Evolutionary conservation across 2,797 vertebrate species (phyloP).

Genomic region (Chelon auratus): DNA sequence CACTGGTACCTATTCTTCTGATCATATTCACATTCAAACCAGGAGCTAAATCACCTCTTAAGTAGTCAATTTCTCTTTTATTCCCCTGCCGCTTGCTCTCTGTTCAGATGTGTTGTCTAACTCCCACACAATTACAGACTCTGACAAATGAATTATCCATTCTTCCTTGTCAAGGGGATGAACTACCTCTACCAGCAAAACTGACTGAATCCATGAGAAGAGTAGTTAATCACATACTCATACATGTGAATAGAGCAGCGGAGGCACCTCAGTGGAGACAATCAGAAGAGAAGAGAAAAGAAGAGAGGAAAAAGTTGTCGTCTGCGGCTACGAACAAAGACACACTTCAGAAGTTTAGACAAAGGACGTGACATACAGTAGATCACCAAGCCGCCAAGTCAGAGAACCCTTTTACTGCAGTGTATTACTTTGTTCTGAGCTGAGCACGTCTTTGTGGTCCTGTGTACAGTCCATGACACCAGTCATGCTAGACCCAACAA

Average conservation of each 20-base stretch:
- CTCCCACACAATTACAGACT: constrained; percentile 44
- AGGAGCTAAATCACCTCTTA: constrained; percentile 56
- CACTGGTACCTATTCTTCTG: constrained; percentile 50
- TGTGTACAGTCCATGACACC: constrained; percentile 51
- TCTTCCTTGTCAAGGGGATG: constrained; percentile 62
- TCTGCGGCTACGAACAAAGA: constrained; percentile 11
- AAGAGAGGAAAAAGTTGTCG: constrained; percentile 10
- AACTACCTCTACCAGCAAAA: constrained; percentile 57
- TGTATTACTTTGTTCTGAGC: constrained; percentile 30
- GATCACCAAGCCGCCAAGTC: constrained; percentile 23
- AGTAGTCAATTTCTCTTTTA: constrained; percentile 57
- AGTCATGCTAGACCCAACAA: constrained; percentile 63
- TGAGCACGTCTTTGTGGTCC: constrained; percentile 19
- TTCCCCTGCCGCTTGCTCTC: constrained; percentile 60
- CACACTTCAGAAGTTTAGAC: background rate
- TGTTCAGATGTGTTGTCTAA: constrained; percentile 57
- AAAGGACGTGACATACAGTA: constrained; percentile 8
- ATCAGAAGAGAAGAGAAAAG: constrained; percentile 20
- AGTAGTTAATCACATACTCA: constrained; percentile 62
- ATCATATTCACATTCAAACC: constrained; percentile 54
- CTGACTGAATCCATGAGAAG: constrained; percentile 52
- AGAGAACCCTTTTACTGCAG: constrained; percentile 34
- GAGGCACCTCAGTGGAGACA: constrained; percentile 34
- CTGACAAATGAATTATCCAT: constrained; percentile 60
- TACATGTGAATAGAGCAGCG: constrained; percentile 53